Percentiles rank a stretch among this genome's conserved stretches.
These are phyloP conservation scores for Cichlasoma orientale DNA, from an alignment of 2,797 vertebrate genomes.

Conservation along the genomic window DNA sequence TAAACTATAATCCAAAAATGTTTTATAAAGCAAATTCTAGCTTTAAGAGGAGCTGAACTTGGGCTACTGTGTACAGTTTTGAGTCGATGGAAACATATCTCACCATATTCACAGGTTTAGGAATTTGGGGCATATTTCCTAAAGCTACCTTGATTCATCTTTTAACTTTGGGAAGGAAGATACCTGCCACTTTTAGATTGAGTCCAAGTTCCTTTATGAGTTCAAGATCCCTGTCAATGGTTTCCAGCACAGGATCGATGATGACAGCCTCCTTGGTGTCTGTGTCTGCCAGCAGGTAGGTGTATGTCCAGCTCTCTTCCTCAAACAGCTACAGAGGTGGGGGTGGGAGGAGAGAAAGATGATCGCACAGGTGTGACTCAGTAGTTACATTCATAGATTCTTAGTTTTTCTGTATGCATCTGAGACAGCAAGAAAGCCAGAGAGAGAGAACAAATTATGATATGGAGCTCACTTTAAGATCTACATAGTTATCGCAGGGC, in stretches of 20 bases:
- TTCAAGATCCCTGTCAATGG: slow-evolving; percentile 81
- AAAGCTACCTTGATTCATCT: background rate
- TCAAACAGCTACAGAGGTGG: slow-evolving; percentile 5
- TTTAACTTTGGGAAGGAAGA: slow-evolving; percentile 9
- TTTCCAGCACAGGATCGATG: slow-evolving; percentile 92
- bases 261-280: slow-evolving; percentile 85
- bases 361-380: slow-evolving; percentile 8
- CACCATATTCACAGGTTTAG: background rate
- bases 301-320: slow-evolving; percentile 85
- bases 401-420: background rate
- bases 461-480: background rate
- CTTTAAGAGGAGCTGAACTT: background rate
- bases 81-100: background rate
- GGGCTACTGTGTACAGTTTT: no score
- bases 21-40: background rate
- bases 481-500: background rate
- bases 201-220: slow-evolving; percentile 85
- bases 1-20: background rate
- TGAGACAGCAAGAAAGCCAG: background rate
- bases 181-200: slow-evolving; percentile 84
- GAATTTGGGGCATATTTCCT: background rate
- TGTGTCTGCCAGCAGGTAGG: slow-evolving; percentile 87
- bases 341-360: background rate
- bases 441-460: background rate
- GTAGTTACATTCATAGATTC: background rate